Percentiles rank a stretch among this genome's conserved stretches.
Evolutionary conservation across 37 sponge, comb jelly and placozoan species (phyloP).

Genomic region (Ianthella basta): DNA sequence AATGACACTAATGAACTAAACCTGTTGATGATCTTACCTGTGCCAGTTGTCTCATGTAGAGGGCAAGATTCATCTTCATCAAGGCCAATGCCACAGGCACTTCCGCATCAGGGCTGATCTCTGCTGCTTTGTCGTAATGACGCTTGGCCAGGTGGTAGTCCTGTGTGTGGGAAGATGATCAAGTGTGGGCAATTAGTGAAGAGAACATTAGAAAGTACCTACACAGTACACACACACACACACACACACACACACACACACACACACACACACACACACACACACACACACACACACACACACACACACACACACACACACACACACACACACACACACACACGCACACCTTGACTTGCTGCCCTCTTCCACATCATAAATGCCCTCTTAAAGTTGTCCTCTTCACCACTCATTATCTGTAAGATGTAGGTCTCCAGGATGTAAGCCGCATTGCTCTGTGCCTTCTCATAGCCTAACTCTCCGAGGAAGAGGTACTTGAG

Average conservation of each 20-base stretch:
- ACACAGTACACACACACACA: not conserved
- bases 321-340: not conserved
- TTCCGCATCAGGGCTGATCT: constrained; percentile 79
- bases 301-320: no score
- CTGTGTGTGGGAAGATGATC: constrained; percentile 34
- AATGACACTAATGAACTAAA: no score
- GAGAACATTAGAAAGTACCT: no score
- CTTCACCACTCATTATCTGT: constrained; percentile 13
- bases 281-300: no score
- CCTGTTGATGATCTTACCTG: no score
- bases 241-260: constrained; percentile 29
- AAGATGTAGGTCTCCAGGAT: constrained; percentile 73
- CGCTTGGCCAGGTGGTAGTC: constrained; percentile 97
- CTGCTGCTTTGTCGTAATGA: constrained; percentile 93
- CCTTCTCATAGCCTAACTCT: constrained; percentile 95
- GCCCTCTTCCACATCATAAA: constrained; percentile 90
- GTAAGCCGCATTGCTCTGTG: constrained; percentile 96
- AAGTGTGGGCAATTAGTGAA: not conserved
- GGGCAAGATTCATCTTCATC: constrained; percentile 60
- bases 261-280: not conserved
- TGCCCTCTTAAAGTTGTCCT: constrained; percentile 72
- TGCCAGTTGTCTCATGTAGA: no score
- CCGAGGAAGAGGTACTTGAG: constrained; percentile 82
- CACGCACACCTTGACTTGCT: constrained; percentile 81
- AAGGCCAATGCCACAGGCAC: constrained; percentile 90